Evolutionary conservation across 2,888 invertebrate species (phyloP).

Genomic region (Cylloceria caligata): DNA sequence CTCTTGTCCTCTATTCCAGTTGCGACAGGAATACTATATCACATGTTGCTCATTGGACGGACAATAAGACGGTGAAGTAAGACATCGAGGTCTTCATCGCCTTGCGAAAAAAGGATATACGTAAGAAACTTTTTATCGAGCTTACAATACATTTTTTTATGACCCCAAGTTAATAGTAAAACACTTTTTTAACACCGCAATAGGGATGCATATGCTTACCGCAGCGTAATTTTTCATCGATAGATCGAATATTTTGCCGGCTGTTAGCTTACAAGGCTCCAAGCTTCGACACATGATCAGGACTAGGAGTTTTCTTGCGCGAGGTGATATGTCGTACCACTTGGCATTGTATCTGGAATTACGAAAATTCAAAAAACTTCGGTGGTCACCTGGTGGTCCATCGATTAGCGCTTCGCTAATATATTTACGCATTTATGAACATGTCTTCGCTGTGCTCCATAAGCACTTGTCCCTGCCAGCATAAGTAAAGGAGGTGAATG

Average conservation of each 20-base stretch:
- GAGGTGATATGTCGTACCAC: conserved; percentile 35
- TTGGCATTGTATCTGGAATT: conserved; percentile 25
- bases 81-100: conserved; percentile 40
- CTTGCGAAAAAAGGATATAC: conserved; percentile 2
- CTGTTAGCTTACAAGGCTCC: conserved; percentile 41
- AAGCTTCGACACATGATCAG: conserved; percentile 49
- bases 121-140: not conserved
- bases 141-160: not conserved
- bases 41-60: conserved; percentile 27
- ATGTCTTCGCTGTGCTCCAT: too few species aligned
- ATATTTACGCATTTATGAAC: not conserved
- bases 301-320: conserved; percentile 31
- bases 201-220: conserved; percentile 28
- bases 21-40: too few species aligned
- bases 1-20: too few species aligned
- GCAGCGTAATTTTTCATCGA: conserved; percentile 39
- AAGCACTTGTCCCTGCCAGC: too few species aligned
- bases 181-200: not conserved
- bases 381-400: not conserved
- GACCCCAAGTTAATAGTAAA: not conserved
- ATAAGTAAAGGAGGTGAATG: too few species aligned
- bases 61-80: conserved; percentile 34
- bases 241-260: conserved; percentile 46
- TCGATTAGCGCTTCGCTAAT: not conserved
- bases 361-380: not conserved